These are phyloP conservation scores for Lipotes vexillifer DNA, from an alignment of 2,113 vertebrate genomes.

Conservation along the genomic window DNA sequence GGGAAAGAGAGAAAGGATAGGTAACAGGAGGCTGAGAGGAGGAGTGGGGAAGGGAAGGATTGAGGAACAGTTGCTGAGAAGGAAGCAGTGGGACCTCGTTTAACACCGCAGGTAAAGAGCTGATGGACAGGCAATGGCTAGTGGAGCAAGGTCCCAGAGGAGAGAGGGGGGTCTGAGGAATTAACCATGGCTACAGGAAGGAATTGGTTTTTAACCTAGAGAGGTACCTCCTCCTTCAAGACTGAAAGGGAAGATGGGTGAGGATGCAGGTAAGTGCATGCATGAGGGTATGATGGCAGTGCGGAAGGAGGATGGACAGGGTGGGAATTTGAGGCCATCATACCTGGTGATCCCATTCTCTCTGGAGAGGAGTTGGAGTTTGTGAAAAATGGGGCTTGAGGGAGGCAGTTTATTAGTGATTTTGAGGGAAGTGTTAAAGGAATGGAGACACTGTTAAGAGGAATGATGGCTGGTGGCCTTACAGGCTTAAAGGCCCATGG, in stretches of 20 bases:
- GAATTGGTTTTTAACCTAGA: not conserved
- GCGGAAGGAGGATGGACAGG: not conserved
- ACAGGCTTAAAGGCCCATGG: not conserved
- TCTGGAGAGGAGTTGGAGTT: not conserved
- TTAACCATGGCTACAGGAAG: not conserved
- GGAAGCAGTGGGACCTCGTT: not conserved
- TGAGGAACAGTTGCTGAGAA: not conserved
- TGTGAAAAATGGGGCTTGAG: not conserved
- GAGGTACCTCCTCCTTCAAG: not conserved
- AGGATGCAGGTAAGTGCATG: not conserved
- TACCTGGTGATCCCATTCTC: not conserved
- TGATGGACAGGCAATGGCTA: not conserved
- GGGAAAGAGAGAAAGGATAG: not conserved
- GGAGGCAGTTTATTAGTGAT: not conserved
- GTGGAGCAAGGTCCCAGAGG: not conserved
- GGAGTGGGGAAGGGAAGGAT: not conserved
- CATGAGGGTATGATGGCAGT: not conserved
- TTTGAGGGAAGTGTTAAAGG: constrained; percentile 12
- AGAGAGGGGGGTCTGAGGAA: not conserved
- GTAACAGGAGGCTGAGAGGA: not conserved
- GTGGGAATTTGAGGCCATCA: not conserved
- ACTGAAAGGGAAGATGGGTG: not conserved
- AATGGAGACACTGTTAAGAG: not conserved
- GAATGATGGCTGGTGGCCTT: not conserved
- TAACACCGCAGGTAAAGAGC: not conserved